Evolutionary conservation across 2,888 invertebrate genomes (phyloP), one percentile per base, ranked within the genome.

Genomic region (Lordiphosa fenestrarum): DNA sequence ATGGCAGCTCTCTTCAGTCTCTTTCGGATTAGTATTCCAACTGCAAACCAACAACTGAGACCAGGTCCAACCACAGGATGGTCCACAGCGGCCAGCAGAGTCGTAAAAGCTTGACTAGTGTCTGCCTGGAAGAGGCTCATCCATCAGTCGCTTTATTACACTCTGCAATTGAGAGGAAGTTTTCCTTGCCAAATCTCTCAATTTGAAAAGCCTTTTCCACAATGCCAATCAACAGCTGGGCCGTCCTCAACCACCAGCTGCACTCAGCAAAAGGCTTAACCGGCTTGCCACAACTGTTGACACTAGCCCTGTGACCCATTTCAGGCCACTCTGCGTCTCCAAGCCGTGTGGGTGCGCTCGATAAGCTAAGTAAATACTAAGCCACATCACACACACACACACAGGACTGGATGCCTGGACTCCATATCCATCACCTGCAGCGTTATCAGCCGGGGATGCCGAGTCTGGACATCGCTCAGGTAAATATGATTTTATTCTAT

Each of bases 1-100:
- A 86, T 86, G 77, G 81, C 83, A 82, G 73, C 64, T 68, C 70
- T 61, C 38, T 46, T 50, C 49, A 15, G 23, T 35, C 12, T 52
- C 41, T 41, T 6, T 6, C 44, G 36, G 39, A 54, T 38, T 38
- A 23, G 12, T 41, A 36, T 39, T 1, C 35, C 25, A 12, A 2
- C 1, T 13, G 36, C 58, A 50, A 55, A 3, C 30, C 25, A 1
- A 25, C 25, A 25, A 25, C 23, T 23, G 5, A 23, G 5, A 5
- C 23, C 6, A 25, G 9, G 30, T 30, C 30, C 30, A 30, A 30
- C 30, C 9, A 30, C 30, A 30, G 30, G 9, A 30, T 30, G 30
- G 9, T 30, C 30, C 30, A 25, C 3, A 3, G 7, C 2, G 23
- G 1, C 30, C 9, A 7, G 2, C 9, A 30, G 9, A 9, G 3